Conservation (phyloP, 1,140 invertebrate genomes). For the Drosophila jambulina region DNA sequence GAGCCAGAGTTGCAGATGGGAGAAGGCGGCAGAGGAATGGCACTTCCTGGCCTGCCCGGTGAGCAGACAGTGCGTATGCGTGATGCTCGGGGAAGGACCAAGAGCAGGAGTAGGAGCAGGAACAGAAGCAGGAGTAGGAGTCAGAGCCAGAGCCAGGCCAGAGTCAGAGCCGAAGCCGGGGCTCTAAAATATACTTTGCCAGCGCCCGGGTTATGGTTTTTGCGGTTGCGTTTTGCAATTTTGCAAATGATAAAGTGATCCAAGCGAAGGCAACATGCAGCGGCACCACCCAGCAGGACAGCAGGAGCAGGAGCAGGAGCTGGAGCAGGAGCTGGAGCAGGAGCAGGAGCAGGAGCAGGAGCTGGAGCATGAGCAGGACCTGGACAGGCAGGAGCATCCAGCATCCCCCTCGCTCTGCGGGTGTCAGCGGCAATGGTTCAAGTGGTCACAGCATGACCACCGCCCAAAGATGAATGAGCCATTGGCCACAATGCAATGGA, state of each 20-base stretch:
- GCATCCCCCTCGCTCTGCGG: constrained; percentile 24
- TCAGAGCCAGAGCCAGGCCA: neutral
- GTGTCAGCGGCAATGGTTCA: constrained; percentile 67
- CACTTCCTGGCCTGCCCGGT: constrained; percentile 54
- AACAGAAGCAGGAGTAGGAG: neutral
- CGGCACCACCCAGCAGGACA: constrained; percentile 7
- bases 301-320: neutral
- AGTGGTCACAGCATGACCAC: constrained; percentile 74
- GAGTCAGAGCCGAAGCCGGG: neutral
- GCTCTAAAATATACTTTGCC: constrained; percentile 77
- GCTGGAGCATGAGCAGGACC: neutral
- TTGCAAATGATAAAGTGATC: constrained; percentile 81
- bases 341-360: neutral
- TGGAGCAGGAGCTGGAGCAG: neutral
- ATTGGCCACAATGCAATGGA: constrained; percentile 63
- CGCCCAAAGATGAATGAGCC: constrained; percentile 74
- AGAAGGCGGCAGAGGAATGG: constrained; percentile 4
- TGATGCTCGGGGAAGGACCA: constrained; percentile 23
- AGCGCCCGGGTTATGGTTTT: constrained; percentile 77
- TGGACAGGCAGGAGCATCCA: neutral
- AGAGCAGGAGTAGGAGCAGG: neutral
- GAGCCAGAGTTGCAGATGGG: neutral
- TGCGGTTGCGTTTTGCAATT: constrained; percentile 82
- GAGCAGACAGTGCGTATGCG: constrained; percentile 69
- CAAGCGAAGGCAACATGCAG: constrained; percentile 42